Percentiles rank a stretch among this genome's conserved stretches.
These are phyloP conservation scores for Brachyalestes nurse DNA, from an alignment of 2,797 vertebrate genomes.

Conservation along the genomic window DNA sequence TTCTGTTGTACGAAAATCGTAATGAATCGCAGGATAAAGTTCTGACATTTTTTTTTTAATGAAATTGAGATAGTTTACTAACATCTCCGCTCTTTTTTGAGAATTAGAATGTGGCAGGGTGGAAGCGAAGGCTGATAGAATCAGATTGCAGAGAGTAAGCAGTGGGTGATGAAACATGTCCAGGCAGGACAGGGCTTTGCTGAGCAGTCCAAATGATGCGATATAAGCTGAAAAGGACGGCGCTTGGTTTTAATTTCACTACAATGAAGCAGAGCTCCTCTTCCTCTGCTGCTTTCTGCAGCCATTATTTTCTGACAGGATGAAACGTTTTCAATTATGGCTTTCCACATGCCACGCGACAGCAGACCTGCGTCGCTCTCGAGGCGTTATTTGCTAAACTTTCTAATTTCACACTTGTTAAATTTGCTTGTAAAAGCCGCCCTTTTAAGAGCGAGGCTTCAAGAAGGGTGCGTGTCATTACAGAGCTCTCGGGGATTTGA, in stretches of 20 bases:
- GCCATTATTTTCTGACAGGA: conserved; percentile 59
- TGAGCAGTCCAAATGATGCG: conserved; percentile 31
- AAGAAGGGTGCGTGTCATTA: conserved; percentile 71
- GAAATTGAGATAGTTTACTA: no score
- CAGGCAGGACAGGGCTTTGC: neutral
- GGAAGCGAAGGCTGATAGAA: no score
- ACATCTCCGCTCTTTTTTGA: neutral
- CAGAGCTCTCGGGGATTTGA: conserved; percentile 25
- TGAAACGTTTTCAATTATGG: conserved; percentile 78
- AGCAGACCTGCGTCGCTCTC: conserved; percentile 53
- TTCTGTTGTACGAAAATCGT: neutral
- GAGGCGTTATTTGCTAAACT: conserved; percentile 71
- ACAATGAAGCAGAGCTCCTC: conserved; percentile 34
- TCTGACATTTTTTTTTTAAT: no score
- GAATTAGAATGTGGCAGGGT: neutral
- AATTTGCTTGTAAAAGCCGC: conserved; percentile 77
- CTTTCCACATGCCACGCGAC: conserved; percentile 59
- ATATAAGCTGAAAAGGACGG: conserved; percentile 36
- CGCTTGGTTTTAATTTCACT: conserved; percentile 35
- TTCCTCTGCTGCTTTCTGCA: conserved; percentile 48
- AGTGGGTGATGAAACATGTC: neutral
- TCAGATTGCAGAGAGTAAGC: neutral
- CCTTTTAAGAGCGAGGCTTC: conserved; percentile 74
- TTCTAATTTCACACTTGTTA: conserved; percentile 85
- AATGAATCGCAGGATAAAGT: neutral